Evolutionary conservation across 2,888 invertebrate genomes (phyloP), one percentile per base, ranked within the genome.

Genomic region (Eilema depressum): DNA sequence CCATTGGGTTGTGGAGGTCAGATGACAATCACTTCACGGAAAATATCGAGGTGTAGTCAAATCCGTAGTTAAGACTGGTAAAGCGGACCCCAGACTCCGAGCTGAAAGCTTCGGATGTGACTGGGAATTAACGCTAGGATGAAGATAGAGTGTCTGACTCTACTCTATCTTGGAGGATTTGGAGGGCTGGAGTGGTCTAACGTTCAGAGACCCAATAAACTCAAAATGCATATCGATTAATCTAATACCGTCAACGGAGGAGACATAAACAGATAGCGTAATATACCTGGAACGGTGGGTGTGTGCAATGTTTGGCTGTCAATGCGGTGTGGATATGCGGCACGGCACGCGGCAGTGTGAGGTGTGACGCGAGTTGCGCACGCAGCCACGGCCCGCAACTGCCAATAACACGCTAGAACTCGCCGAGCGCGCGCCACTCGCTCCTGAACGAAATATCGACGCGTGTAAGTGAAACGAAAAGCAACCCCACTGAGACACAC

Each of bases 331-430:
- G 75, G 72, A 79, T 80, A 77, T 82, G 86, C 86, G 83, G 84
- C 81, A 82, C 70, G 28, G 33, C 33, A 37, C 33, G 75, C 33
- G 75, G 77, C 80, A 17, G 61, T 30, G 11, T 30, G 61, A 28
- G 61, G 70, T 74, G 79, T 78, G 79, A 79, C 81, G 80, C 77
- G 87, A 82, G 74, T 71, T 88, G 90, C 90, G 91, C 91, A 88
- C 91, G 90, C 89, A 88, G 75, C 80, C 83, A 79, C 84, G 84
- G 83, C 79, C 74, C 78, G 78, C 85, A 69, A 80, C 80, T 84
- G 89, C 93, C 91, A 92, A 92, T 93, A 90, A 77, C 86, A 84
- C 88, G 83, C 86, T 83, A 86, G 86, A 80, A 86, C 85, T 81
- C 85, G 85, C 80, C 85, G 86, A 90, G 85, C 89, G 89, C 92